These are phyloP conservation scores for Entosphenus tridentatus DNA, from an alignment of 2,113 vertebrate species.

Conservation along the genomic window DNA sequence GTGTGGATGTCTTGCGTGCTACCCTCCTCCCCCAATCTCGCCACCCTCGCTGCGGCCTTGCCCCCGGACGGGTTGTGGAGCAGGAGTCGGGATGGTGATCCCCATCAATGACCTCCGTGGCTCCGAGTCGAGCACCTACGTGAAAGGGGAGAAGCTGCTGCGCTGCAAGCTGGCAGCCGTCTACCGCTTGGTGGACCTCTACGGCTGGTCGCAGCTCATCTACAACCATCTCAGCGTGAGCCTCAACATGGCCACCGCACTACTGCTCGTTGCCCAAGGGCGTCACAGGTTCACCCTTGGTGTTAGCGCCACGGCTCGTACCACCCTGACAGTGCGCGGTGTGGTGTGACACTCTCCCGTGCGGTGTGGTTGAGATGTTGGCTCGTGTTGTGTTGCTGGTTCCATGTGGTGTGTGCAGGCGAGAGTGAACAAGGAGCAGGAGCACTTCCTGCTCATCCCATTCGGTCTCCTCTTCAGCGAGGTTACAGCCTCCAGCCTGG, in stretches of 20 bases:
- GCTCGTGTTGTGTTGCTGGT: neutral
- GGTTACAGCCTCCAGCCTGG: slow-evolving; percentile 64
- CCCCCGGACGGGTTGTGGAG: neutral
- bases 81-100: slow-evolving; percentile 94
- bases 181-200: slow-evolving; percentile 72
- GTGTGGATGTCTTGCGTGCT: no score
- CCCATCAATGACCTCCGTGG: slow-evolving; percentile 87
- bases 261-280: no score
- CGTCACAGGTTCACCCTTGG: no score
- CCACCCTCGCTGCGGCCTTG: no score
- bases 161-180: slow-evolving; percentile 84
- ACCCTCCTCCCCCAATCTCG: no score
- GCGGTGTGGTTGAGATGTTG: no score
- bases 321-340: no score
- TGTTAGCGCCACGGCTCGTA: no score
- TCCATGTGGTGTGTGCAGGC: slow-evolving; percentile 24
- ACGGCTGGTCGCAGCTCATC: slow-evolving; percentile 93
- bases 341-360: no score
- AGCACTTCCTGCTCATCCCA: slow-evolving; percentile 72
- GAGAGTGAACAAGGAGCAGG: slow-evolving; percentile 83
- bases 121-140: slow-evolving; percentile 85
- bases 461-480: slow-evolving; percentile 55
- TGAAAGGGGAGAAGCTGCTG: slow-evolving; percentile 79
- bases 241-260: no score
- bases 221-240: slow-evolving; percentile 96